phyloP scores from a whole-genome alignment of 2,797 vertebrate species.

The Apodemus agrarius region DNA sequence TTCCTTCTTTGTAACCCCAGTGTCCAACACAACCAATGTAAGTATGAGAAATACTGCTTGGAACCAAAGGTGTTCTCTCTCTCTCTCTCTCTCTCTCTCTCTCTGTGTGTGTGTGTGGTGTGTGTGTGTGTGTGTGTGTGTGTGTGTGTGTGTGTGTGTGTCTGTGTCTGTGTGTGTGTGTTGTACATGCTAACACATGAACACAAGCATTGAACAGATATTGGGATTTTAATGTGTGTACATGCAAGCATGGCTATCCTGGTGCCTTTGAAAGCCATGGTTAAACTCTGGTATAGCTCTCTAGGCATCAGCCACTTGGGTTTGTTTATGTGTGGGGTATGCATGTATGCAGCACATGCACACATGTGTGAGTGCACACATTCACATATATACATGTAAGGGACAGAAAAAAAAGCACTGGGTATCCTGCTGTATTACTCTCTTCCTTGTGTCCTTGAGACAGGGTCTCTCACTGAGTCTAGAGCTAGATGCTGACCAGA shows the following conservation, averaged over 20 bases:
- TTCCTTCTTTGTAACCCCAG: neutral
- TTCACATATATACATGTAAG: neutral
- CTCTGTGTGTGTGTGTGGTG: neutral
- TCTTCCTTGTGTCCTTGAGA: neutral
- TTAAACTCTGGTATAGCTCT: neutral
- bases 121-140: neutral
- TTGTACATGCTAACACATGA: neutral
- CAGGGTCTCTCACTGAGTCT: neutral
- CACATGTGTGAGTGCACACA: neutral
- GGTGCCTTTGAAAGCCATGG: no score
- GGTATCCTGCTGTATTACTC: neutral
- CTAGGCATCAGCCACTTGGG: neutral
- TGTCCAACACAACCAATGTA: fast-evolving
- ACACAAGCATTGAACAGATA: neutral
- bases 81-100: no score
- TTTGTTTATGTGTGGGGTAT: neutral
- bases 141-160: neutral
- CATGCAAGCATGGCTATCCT: no score
- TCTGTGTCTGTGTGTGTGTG: neutral
- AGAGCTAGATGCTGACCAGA: neutral
- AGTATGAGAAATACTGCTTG: neutral
- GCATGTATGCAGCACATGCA: neutral
- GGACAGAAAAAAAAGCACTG: neutral
- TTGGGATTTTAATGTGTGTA: neutral
- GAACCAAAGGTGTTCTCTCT: neutral